A percentile compares a stretch with the other conserved stretches of the same genome.
Conservation (phyloP, 2,888 invertebrate species). For the Drosophila ochracea region DNA sequence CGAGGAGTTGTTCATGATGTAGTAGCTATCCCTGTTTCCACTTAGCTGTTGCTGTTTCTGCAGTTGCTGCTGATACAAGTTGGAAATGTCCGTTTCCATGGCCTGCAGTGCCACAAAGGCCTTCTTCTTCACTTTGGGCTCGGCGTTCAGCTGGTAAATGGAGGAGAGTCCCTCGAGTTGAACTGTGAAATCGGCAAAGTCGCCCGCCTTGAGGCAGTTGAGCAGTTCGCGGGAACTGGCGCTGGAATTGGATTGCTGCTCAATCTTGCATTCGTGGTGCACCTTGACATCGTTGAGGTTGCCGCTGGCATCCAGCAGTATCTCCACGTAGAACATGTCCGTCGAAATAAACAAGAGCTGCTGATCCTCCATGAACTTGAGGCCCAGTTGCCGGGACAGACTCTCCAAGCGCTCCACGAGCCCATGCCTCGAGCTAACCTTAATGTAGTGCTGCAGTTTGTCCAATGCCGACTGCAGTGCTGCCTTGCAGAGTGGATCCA, state of each 20-base stretch:
- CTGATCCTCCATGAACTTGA: conserved; percentile 94
- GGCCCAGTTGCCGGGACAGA: conserved; percentile 94
- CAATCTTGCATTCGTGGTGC: conserved; percentile 95
- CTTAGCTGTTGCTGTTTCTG: conserved; percentile 89
- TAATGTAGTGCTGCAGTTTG: conserved; percentile 96
- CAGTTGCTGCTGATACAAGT: conserved; percentile 91
- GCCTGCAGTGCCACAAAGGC: conserved; percentile 96
- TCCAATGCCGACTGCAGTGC: conserved; percentile 96
- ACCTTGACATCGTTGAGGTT: conserved; percentile 95
- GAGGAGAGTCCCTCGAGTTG: conserved; percentile 96
- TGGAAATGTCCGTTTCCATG: conserved; percentile 94
- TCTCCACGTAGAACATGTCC: conserved; percentile 98
- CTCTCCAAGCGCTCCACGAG: conserved; percentile 96
- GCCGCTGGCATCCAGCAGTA: conserved; percentile 93
- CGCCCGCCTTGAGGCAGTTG: conserved; percentile 92
- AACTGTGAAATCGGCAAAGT: conserved; percentile 96
- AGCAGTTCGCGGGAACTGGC: conserved; percentile 89
- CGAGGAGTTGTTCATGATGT: conserved; percentile 93
- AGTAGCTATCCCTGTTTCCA: conserved; percentile 88
- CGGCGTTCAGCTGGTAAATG: conserved; percentile 97
- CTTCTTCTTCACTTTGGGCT: conserved; percentile 95
- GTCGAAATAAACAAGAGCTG: conserved; percentile 95
- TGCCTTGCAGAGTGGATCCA: conserved; percentile 93
- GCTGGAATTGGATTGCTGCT: conserved; percentile 90
- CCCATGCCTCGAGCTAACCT: conserved; percentile 95